A percentile compares a stretch with the other conserved stretches of the same genome.
phyloP scores from a whole-genome alignment of 92 coral and sea anemone genomes.

The Isaurus tuberculatus region DNA sequence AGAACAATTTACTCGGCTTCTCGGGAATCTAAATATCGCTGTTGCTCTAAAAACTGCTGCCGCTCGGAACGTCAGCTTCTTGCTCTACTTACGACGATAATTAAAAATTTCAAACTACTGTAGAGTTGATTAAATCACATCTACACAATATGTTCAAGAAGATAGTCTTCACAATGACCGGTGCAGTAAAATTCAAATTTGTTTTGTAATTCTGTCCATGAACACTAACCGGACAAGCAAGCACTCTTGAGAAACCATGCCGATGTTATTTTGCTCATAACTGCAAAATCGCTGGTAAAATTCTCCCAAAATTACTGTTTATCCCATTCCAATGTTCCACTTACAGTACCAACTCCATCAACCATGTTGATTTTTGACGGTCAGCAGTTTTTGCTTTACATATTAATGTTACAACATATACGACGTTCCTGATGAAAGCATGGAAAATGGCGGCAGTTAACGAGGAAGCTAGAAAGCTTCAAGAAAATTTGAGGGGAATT shows the following conservation, averaged over 20 bases:
- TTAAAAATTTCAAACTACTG: no score
- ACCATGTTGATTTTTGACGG: conserved; percentile 52
- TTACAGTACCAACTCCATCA: not conserved
- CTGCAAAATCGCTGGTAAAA: not conserved
- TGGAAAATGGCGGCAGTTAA: conserved; percentile 62
- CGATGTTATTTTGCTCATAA: conserved; percentile 61
- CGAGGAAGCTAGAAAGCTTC: conserved; percentile 55
- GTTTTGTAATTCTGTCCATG: not conserved
- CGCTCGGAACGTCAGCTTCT: no score
- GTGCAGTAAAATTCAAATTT: no score
- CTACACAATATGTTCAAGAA: no score
- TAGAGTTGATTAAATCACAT: no score
- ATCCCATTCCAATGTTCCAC: not conserved
- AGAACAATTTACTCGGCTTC: no score
- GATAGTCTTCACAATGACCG: no score
- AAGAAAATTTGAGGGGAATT: conserved; percentile 64
- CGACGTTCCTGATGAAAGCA: not conserved
- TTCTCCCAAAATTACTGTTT: not conserved
- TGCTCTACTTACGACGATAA: no score
- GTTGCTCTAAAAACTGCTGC: no score
- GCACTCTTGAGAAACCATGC: conserved; percentile 63
- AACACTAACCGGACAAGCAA: conserved; percentile 68
- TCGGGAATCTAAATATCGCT: no score
- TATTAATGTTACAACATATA: conserved; percentile 22
- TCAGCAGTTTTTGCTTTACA: conserved; percentile 14